Evolutionary conservation across 2,797 vertebrate genomes (phyloP).

Genomic region (Phoeniculus purpureus): DNA sequence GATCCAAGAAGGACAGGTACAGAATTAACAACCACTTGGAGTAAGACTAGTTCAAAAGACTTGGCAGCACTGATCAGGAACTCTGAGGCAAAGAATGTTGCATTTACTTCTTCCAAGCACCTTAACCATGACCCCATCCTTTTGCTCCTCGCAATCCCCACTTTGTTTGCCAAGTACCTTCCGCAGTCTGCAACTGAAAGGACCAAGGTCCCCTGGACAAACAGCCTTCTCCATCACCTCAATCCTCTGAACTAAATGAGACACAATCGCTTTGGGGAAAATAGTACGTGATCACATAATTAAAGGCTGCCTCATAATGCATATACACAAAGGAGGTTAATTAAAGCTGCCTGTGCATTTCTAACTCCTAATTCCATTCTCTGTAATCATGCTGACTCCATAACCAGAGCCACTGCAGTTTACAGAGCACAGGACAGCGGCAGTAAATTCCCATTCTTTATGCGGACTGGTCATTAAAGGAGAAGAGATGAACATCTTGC

Average conservation of each 20-base stretch:
- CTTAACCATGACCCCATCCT: neutral
- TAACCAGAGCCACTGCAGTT: slow-evolving; percentile 32
- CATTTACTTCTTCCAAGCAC: neutral
- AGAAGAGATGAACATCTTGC: neutral
- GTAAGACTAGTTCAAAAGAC: neutral
- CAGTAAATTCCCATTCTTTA: slow-evolving; percentile 44
- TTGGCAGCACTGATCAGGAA: neutral
- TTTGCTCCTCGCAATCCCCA: neutral
- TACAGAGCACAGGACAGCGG: slow-evolving; percentile 19
- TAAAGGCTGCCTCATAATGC: slow-evolving; percentile 60
- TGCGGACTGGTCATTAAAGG: neutral
- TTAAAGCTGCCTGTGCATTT: slow-evolving; percentile 65
- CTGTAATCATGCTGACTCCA: slow-evolving; percentile 54
- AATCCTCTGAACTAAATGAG: slow-evolving; percentile 33
- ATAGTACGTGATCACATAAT: slow-evolving; percentile 58
- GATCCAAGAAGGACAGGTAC: neutral
- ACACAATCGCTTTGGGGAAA: slow-evolving; percentile 37
- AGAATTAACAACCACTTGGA: neutral
- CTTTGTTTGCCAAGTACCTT: fast-evolving
- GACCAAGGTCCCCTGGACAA: slow-evolving; percentile 24
- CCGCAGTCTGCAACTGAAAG: neutral
- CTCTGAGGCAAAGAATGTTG: neutral
- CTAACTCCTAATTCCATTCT: slow-evolving; percentile 60
- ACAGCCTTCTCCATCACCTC: slow-evolving; percentile 16
- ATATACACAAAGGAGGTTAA: slow-evolving; percentile 62